phyloP scores from a whole-genome alignment of 2,113 vertebrate genomes.

The Excalfactoria chinensis region DNA sequence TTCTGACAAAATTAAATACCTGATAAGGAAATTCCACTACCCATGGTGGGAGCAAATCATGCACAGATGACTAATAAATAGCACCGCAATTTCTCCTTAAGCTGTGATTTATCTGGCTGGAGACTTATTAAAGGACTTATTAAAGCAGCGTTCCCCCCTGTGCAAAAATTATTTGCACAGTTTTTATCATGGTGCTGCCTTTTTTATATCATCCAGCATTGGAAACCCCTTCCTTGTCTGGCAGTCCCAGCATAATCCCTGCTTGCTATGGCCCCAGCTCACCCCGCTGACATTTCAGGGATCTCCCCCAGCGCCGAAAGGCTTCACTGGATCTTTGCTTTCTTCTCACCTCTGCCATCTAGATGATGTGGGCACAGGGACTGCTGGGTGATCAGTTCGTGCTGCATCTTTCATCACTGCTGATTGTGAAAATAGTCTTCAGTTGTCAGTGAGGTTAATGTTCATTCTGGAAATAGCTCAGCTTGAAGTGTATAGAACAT shows the following conservation, averaged over 20 bases:
- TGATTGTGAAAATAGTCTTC: not conserved
- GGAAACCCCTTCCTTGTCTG: not conserved
- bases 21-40: conserved; percentile 51
- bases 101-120: conserved; percentile 61
- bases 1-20: conserved; percentile 58
- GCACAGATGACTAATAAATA: conserved; percentile 67
- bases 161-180: conserved; percentile 5
- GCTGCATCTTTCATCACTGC: conserved; percentile 8
- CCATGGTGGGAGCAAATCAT: conserved; percentile 55
- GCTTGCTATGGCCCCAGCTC: accelerated
- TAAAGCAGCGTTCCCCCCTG: conserved; percentile 28
- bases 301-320: not conserved
- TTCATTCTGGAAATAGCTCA: not conserved
- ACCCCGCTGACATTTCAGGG: accelerated
- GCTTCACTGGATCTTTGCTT: not conserved
- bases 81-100: conserved; percentile 22
- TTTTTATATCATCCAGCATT: not conserved
- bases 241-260: not conserved
- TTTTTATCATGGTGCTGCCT: conserved; percentile 23
- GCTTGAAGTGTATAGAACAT: not conserved
- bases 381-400: not conserved
- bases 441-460: not conserved
- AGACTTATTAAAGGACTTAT: conserved; percentile 61
- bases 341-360: not conserved
- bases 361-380: not conserved